Conservation (phyloP, 1,140 invertebrate genomes). For the Monomorium pharaonis region DNA sequence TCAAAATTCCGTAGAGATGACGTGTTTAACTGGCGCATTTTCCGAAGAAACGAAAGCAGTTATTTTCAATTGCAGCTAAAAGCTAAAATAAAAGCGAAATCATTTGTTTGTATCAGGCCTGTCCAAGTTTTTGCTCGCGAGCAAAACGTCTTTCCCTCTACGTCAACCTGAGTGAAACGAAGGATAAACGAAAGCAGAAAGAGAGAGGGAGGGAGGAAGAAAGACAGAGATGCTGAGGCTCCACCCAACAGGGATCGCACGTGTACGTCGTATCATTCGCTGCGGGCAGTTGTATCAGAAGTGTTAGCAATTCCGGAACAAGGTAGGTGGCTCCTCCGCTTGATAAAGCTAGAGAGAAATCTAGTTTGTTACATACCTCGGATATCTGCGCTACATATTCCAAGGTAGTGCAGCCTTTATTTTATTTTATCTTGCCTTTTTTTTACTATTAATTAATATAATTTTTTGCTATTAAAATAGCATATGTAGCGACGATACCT, state of each 20-base stretch:
- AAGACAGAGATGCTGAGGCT: background rate
- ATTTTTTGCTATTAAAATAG: background rate
- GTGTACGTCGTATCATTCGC: background rate
- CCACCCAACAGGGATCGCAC: background rate
- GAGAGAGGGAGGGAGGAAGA: no score
- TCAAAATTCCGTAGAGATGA: background rate
- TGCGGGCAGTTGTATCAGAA: background rate
- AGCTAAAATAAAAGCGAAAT: background rate
- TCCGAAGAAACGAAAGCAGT: background rate
- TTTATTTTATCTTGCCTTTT: background rate
- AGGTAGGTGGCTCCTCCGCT: background rate
- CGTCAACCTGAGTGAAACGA: background rate
- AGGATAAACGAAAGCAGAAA: background rate
- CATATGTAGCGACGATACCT: background rate
- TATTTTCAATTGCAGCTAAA: conserved; percentile 4
- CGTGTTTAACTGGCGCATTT: background rate
- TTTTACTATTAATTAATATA: background rate
- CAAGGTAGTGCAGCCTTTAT: background rate
- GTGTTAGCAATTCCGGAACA: background rate
- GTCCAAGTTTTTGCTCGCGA: conserved; percentile 7
- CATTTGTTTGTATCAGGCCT: background rate
- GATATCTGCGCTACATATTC: background rate
- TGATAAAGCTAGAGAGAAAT: background rate
- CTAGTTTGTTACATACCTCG: background rate
- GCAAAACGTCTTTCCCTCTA: background rate